A percentile compares a stretch with the other conserved stretches of the same genome.
Conservation (phyloP, 2,888 invertebrate genomes). For the Scelioninae gen. 1 region DNA sequence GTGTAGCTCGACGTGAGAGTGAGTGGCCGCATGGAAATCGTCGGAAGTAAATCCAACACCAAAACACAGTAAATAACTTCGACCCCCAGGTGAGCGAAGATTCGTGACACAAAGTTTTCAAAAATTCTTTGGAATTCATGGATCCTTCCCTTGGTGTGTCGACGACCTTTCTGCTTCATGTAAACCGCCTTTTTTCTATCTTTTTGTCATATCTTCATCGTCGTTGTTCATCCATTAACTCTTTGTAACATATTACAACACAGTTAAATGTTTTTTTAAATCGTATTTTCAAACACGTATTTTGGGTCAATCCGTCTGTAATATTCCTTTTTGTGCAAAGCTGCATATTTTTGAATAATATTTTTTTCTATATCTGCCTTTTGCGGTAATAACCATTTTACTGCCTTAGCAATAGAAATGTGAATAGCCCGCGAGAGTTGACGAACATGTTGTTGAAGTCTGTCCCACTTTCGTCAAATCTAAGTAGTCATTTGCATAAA, state of each 20-base stretch:
- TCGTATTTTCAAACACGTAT: not conserved
- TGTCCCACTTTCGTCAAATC: constrained; percentile 61
- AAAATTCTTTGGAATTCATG: constrained; percentile 57
- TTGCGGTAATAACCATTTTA: constrained; percentile 7
- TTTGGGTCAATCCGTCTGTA: not conserved
- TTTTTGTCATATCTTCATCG: constrained; percentile 23
- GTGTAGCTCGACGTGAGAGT: constrained; percentile 49
- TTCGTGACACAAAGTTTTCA: constrained; percentile 59
- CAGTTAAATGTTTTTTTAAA: too few species aligned
- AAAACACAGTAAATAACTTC: constrained; percentile 61
- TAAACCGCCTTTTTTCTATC: constrained; percentile 14
- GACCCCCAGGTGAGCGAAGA: constrained; percentile 65
- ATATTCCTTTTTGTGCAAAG: not conserved
- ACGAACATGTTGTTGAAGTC: constrained; percentile 19
- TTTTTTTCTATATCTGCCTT: constrained; percentile 6
- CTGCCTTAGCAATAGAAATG: constrained; percentile 28
- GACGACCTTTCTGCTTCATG: constrained; percentile 46
- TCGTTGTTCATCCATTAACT: too few species aligned
- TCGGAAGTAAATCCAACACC: constrained; percentile 65
- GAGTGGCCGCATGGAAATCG: constrained; percentile 49
- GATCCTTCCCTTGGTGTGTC: constrained; percentile 55
- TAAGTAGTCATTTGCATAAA: constrained; percentile 58
- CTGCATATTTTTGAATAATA: too few species aligned
- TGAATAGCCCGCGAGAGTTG: constrained; percentile 17
- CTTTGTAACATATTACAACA: too few species aligned